Base-by-base conservation (phyloP, 1,140 invertebrate genomes). In the Reticulitermes speratus region DNA sequence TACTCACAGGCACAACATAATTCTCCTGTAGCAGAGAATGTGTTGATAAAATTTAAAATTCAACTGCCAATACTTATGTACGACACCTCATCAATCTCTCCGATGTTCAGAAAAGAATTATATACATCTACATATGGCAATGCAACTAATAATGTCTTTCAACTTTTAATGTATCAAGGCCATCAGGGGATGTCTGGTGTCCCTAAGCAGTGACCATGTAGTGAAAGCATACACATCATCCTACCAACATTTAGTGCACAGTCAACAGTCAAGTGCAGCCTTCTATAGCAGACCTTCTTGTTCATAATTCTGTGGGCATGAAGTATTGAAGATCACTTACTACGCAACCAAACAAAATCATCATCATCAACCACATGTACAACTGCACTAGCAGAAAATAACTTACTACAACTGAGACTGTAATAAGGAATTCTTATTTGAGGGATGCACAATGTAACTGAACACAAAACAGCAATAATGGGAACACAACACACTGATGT, bases 371-470 rank as follows among this genome's bases (percentile, higher is more conserved):
- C 25, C n/a, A 75, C 7, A 48, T 7, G 7, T 48, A 48, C 9
- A 48, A 3, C 45, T 48, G 45, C 14, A 12, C 9, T 16, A 48
- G 59, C 59, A 65, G 21, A 19, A 65, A 21, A n/a, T 19, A 19
- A 65, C n/a, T n/a, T 75, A 75, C n/a, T 30, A 75, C 8, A 75
- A n/a, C n/a, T 75, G 6, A 14, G 8, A 75, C n/a, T 30, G 14
- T 30, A 75, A 75, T 75, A 75, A 81, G 7, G 3, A 25, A 82
- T 23, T 82, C 44, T n/a, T 38, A 82, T 86, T 84, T 87, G 16
- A 82, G 85, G 85, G 87, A 88, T 88, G 87, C 87, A 88, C 87
- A 88, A 88, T 88, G 87, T 84, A 83, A 86, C 81, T 82, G 84
- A 44, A 75, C 8, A 9, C 6, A n/a, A 23, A 19, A 65, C 21